Conservation (phyloP, 2,888 invertebrate genomes). For the Poecilobothrus nobilitatus region DNA sequence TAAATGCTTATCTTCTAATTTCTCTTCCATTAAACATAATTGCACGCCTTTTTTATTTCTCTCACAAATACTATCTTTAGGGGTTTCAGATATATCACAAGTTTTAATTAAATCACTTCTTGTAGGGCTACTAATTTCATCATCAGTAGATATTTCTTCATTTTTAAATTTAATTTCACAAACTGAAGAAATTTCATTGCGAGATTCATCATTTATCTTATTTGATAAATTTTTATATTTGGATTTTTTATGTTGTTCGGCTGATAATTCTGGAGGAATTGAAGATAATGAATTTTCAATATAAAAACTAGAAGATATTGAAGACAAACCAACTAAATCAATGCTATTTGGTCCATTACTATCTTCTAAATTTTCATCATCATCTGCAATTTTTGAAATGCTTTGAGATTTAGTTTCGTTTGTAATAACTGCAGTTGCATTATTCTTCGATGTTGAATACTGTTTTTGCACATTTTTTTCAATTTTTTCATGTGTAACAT, state of each 20-base stretch:
- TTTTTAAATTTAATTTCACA: slow-evolving; percentile 22
- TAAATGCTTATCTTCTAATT: not conserved
- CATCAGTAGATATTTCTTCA: slow-evolving; percentile 15
- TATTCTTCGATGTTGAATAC: slow-evolving; percentile 3
- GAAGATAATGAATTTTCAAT: slow-evolving; percentile 23
- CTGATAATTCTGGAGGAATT: slow-evolving; percentile 13
- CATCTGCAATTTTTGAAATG: slow-evolving; percentile 10
- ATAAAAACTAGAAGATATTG: slow-evolving; percentile 32
- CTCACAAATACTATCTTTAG: not conserved
- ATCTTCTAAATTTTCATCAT: slow-evolving; percentile 21
- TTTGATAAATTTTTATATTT: not conserved
- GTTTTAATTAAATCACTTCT: not conserved
- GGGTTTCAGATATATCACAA: not conserved
- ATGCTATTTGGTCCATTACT: not conserved
- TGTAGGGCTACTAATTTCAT: not conserved
- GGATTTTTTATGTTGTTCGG: not conserved
- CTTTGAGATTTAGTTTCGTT: not conserved
- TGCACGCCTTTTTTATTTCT: not conserved
- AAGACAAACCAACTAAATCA: slow-evolving; percentile 34
- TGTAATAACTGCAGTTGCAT: not conserved
- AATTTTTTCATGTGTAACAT: not conserved
- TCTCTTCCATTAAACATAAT: slow-evolving; percentile 7
- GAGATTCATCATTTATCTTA: slow-evolving; percentile 10
- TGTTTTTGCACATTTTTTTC: not conserved
- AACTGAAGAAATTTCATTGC: not conserved